Evolutionary conservation across 2,113 vertebrate species (phyloP), one percentile per base, ranked within the genome.

Genomic region (Tachysurus vachellii): DNA sequence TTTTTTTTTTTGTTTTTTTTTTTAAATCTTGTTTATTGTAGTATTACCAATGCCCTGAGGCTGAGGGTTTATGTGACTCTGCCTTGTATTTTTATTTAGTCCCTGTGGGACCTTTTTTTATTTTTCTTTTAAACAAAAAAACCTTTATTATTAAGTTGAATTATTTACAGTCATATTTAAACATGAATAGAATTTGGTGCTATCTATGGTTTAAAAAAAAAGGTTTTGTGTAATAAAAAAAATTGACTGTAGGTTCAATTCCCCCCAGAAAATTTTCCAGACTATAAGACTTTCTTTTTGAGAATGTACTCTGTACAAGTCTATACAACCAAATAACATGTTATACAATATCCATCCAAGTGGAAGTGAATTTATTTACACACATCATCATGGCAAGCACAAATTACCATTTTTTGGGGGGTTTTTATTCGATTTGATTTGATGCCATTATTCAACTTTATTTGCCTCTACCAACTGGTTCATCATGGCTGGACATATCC

Each of bases 101-200:
- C 96, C 97, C 97, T 17, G 95, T 98, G 97, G 97, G 97, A 97
- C 95, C 94, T 91, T 90, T 92, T 83, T 92, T 93, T 57, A 95
- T 91, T 77, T 88, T 88, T 36, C 2, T 73, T 89, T 19, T 53
- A 13, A 76, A 85, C 57, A 36, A 36, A 36, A 36, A 36, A 36
- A 36, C 73, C 92, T 73, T 92, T 84, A 62, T 81, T 91, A 88
- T 47, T 91, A 88, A 91, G 90, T 93, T 86, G 77, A 87, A 91
- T 89, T 88, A 88, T 91, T 90, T 85, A 85, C 59, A 87, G 83
- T 66, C 16, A 89, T 94, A 94, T 95, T 94, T 94, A 93, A 94
- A 92, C 91, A 90, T 91, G 79, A 90, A 80, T 80, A 75, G 80
- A 23, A 88, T 93, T 91, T 93, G 94, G 94, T 94, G 95, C 95